phyloP scores from a whole-genome alignment of 1,140 invertebrate species.

The Pseudoatta argentina region DNA sequence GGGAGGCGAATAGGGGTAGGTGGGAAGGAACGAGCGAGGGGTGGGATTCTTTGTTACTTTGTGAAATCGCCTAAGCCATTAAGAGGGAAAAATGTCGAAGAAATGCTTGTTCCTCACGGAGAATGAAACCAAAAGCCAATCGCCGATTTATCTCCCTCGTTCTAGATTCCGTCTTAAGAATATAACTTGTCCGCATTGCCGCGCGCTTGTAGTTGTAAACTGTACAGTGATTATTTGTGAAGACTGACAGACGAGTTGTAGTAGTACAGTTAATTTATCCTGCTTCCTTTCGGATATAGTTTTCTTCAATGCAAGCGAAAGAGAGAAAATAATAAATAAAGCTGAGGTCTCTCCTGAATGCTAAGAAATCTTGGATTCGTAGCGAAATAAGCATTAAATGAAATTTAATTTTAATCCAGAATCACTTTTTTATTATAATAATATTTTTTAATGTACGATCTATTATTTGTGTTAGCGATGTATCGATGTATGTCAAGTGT shows the following conservation, averaged over 20 bases:
- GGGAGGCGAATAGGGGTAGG: not conserved
- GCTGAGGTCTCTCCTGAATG: not conserved
- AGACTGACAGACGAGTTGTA: not conserved
- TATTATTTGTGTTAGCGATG: not conserved
- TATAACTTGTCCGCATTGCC: conserved; percentile 4
- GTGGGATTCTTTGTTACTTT: conserved; percentile 38
- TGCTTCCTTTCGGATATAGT: not conserved
- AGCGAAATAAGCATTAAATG: not conserved
- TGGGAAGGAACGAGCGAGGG: not conserved
- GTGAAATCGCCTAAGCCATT: conserved; percentile 26
- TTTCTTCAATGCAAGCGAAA: not conserved
- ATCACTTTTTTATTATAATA: not conserved
- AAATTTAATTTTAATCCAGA: not conserved
- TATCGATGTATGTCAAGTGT: too few species aligned
- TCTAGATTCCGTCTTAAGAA: not conserved
- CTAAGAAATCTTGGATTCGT: not conserved
- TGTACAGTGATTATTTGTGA: not conserved
- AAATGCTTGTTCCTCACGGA: not conserved
- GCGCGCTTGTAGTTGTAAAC: not conserved
- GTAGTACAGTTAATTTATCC: not conserved
- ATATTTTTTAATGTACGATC: not conserved
- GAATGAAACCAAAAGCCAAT: conserved; percentile 34
- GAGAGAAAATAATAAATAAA: not conserved
- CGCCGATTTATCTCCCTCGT: conserved; percentile 21
- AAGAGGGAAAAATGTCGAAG: conserved; percentile 6